Evolutionary conservation across 2,888 invertebrate genomes (phyloP).

Genomic region (Apamea anceps): DNA sequence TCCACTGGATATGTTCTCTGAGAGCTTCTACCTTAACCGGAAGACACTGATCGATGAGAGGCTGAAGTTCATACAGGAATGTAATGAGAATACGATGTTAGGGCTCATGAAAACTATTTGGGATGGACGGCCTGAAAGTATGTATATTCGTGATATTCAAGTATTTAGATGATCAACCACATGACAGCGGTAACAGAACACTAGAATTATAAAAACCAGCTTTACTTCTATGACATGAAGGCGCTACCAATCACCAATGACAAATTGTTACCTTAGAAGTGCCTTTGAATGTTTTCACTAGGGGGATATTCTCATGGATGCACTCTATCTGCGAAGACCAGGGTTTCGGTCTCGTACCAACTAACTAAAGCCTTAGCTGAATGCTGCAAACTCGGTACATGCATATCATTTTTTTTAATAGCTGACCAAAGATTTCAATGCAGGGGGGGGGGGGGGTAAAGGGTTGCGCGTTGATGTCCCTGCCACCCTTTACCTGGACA

Average conservation of each 20-base stretch:
- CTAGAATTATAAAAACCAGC: neutral
- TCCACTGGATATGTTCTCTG: constrained; percentile 93
- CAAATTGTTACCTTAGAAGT: no score
- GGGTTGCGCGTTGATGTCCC: no score
- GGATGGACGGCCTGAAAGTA: constrained; percentile 87
- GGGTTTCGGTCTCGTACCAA: no score
- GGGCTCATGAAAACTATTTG: constrained; percentile 81
- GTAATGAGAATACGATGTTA: constrained; percentile 81
- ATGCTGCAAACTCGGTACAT: no score
- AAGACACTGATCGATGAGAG: constrained; percentile 88
- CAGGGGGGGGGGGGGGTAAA: no score
- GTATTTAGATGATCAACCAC: neutral
- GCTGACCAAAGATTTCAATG: no score
- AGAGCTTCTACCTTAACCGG: constrained; percentile 92
- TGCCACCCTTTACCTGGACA: no score
- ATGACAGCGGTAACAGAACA: neutral
- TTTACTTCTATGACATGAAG: neutral
- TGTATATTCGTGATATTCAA: neutral
- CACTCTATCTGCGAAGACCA: no score
- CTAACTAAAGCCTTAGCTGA: no score
- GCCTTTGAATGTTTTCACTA: neutral
- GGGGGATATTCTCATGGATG: neutral
- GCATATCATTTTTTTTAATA: no score
- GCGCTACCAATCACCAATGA: neutral
- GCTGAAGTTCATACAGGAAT: constrained; percentile 67